Evolutionary conservation across 2,888 invertebrate species (phyloP), one percentile per base, ranked within the genome.

Genomic region (Colostygia pectinataria): DNA sequence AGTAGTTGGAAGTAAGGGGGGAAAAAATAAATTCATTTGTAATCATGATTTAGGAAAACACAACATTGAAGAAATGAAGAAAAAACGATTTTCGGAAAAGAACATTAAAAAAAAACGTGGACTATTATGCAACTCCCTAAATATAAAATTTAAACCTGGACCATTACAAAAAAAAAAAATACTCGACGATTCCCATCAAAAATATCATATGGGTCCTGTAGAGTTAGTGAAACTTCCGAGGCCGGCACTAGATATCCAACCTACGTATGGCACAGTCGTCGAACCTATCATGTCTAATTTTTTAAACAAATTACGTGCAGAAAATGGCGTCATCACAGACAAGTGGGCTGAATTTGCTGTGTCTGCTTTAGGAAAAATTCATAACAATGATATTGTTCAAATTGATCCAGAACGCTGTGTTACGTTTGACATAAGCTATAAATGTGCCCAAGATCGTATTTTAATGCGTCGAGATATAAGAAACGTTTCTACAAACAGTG

Each of bases 311-410:
- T 71, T 83, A 27, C 71, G 81, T 27, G 66, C 80, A 52, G 66
- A 75, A 33, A 73, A 88, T 47, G 88, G 85, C 7, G 57, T 66
- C 0, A 83, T 93, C 53, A 78, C 85, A 25, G 66, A 74, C 39
- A 81, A 89, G 57, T 91, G 91, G 84, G 90, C 92, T 1, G 84
- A 92, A 42, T 92, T 92, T 75, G 91, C 93, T 14, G 81, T 91
- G 39, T 86, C 92, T 9, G 88, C 87, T 29, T 61, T 93, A 51
- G 84, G 83, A 29, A 69, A 64, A 7, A 50, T 76, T 39, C 64
- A 73, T 46, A 63, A 74, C 31, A 65, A 68, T 5, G 61, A 55
- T 10, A 43, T 62, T 20, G 44, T 63, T 45, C 75, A 80, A 51
- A 61, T 68, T 24, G 68, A 68, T 44, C 59, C 54, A 50, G 61